Evolutionary conservation across 2,888 invertebrate genomes (phyloP).

Genomic region (Lasius platythorax): DNA sequence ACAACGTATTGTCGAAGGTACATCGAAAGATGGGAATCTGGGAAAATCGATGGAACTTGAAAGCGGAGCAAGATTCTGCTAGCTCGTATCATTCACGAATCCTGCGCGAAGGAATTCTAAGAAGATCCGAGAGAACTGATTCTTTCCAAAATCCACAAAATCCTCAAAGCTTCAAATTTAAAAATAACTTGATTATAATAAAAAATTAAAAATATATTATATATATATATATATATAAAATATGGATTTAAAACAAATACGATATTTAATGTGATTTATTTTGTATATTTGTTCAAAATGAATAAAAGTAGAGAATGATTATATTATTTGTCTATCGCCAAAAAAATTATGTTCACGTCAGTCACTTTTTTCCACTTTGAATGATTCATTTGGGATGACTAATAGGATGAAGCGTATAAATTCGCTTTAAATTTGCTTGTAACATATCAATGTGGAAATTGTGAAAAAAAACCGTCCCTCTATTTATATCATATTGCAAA

Average conservation of each 20-base stretch:
- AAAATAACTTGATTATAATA: neutral
- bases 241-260: neutral
- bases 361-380: neutral
- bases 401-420: neutral
- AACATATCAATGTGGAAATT: neutral
- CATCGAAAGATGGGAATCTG: constrained; percentile 34
- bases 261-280: neutral
- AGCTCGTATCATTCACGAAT: constrained; percentile 30
- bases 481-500: neutral
- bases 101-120: neutral
- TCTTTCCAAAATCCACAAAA: neutral
- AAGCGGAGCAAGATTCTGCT: constrained; percentile 23
- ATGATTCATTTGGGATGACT: neutral
- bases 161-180: neutral
- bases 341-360: neutral
- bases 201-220: neutral
- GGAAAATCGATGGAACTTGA: constrained; percentile 62
- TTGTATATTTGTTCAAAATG: neutral
- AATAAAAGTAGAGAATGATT: neutral
- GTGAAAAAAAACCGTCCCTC: neutral
- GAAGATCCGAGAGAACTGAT: neutral
- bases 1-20: constrained; percentile 30
- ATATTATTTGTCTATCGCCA: neutral
- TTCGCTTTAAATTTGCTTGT: neutral
- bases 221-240: neutral